Evolutionary conservation across 2,113 vertebrate species (phyloP).

Genomic region (Crypturellus undulatus): DNA sequence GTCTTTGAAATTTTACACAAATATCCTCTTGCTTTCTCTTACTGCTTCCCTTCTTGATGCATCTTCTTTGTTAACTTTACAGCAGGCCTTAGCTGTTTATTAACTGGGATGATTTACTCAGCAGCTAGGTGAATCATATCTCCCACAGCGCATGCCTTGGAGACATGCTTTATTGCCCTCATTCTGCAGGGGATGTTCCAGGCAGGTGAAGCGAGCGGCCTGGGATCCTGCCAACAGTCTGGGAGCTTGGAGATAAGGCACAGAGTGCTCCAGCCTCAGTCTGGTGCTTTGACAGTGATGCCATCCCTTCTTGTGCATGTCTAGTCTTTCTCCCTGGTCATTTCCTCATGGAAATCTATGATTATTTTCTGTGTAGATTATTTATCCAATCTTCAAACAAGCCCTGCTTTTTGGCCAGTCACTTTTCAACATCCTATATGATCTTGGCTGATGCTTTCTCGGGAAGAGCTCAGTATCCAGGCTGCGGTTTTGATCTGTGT

Average conservation of each 20-base stretch:
- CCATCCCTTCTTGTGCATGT: not conserved
- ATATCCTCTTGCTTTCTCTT: not conserved
- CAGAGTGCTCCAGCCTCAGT: fast-evolving
- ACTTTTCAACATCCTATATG: not conserved
- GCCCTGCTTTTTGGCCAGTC: not conserved
- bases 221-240: fast-evolving
- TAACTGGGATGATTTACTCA: not conserved
- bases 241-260: not conserved
- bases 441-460: not conserved
- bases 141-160: not conserved
- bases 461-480: not conserved
- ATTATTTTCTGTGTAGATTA: not conserved
- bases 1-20: not conserved
- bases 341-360: not conserved
- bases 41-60: not conserved
- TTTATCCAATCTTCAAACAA: not conserved
- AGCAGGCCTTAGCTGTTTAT: not conserved
- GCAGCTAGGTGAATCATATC: not conserved
- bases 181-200: not conserved
- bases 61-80: not conserved
- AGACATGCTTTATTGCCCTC: not conserved
- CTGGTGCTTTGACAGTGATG: not conserved
- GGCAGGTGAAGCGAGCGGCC: not conserved
- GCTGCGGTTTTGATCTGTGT: not conserved
- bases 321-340: not conserved